Evolutionary conservation across 2,888 invertebrate genomes (phyloP).

Genomic region (Pelosia muscerda): DNA sequence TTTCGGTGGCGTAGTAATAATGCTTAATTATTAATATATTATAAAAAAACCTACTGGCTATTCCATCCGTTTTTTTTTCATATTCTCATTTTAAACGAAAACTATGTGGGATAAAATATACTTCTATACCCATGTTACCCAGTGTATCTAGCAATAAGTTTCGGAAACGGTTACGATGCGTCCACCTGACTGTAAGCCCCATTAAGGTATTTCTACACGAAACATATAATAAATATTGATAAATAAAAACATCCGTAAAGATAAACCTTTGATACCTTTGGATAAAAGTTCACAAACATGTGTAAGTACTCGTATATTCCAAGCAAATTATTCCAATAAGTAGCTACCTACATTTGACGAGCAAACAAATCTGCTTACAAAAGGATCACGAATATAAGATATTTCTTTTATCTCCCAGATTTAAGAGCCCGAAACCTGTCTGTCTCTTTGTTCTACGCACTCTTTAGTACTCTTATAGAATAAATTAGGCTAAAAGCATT

Average conservation of each 20-base stretch:
- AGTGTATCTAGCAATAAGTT: no score
- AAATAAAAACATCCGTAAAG: not conserved
- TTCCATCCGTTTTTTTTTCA: not conserved
- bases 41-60: no score
- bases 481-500: constrained; percentile 39
- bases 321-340: constrained; percentile 8
- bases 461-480: constrained; percentile 28
- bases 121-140: no score
- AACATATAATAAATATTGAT: not conserved
- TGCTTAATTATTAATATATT: no score
- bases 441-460: constrained; percentile 27
- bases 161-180: no score
- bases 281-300: not conserved
- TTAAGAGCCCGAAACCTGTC: constrained; percentile 20
- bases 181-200: no score
- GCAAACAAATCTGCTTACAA: constrained; percentile 14
- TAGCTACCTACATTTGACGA: constrained; percentile 18
- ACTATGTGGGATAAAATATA: no score
- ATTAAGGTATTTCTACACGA: no score
- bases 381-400: constrained; percentile 14
- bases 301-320: not conserved
- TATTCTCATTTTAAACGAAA: no score
- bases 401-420: constrained; percentile 20
- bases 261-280: not conserved
- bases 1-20: no score